Base-by-base conservation (phyloP, 2,113 vertebrate species). In the Alouatta palliata region DNA sequence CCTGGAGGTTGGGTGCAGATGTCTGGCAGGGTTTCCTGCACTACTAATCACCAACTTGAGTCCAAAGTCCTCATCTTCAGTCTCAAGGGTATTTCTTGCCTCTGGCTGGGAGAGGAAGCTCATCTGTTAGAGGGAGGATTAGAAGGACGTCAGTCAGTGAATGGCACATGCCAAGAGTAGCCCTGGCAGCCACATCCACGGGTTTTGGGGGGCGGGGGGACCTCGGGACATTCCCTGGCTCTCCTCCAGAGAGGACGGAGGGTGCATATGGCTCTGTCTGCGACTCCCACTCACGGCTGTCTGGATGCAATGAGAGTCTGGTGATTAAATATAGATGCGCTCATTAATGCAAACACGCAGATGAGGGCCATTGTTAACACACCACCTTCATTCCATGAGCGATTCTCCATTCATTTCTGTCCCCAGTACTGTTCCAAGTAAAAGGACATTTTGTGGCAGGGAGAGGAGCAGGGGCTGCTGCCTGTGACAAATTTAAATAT, bases 1-100 rank as follows among this genome's bases (percentile, higher is more conserved):
- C 1, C 2, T 30, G 3, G 40, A 40, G 30, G 11, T 37, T 25
- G 32, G n/a, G 49, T 3, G n/a, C 32, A 20, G 23, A 35, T 0
- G 2, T 19, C 58, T 30, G 35, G 27, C 66, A 1, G 6, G 25
- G 3, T 64, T 49, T 82, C 73, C n/a, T 66, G 58, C 45, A 32
- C 8, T 73, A 5, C 11, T 5, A 0, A 35, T 54, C 27, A 25
- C 9, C 7, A 10, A 47, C 10, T 3, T 23, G 19, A 37, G 70
- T 54, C 30, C 13, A 43, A 4, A 0, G 54, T 13, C 32, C 66
- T 58, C 1, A 4, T 21, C 37, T 64, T 64, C 61, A 64, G 61
- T 64, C 85, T 71, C 32, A 11, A 40, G 43, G 76, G 30, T 9
- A 3, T 10, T 64, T 30, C 61, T 64, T 23, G 16, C 1, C 9